A percentile compares a stretch with the other conserved stretches of the same genome.
Evolutionary conservation across 2,888 invertebrate genomes (phyloP).

Genomic region (Parasteatoda lunata): DNA sequence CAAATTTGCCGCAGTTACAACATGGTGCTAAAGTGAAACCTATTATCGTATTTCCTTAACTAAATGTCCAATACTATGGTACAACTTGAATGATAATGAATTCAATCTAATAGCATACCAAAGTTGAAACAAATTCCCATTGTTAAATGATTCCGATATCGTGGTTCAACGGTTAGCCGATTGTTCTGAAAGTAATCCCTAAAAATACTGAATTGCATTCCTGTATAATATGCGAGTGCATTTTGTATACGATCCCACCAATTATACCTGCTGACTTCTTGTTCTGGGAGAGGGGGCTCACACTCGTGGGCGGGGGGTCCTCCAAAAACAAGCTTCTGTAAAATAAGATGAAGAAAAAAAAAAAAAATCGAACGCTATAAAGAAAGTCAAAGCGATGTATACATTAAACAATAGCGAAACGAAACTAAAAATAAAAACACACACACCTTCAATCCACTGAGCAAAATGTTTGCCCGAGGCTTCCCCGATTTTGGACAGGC

Average conservation of each 20-base stretch:
- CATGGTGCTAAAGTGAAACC: too few species aligned
- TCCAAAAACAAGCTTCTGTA: slow-evolving; percentile 56
- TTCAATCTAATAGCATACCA: too few species aligned
- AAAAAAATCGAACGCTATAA: slow-evolving; percentile 3
- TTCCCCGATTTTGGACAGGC: slow-evolving; percentile 33
- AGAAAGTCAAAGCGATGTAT: slow-evolving; percentile 35
- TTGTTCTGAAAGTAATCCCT: too few species aligned
- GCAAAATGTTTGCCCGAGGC: slow-evolving; percentile 48
- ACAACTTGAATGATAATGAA: too few species aligned
- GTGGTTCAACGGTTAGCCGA: too few species aligned
- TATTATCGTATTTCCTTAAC: too few species aligned
- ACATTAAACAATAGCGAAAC: slow-evolving; percentile 55
- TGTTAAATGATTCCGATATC: too few species aligned
- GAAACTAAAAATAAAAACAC: slow-evolving; percentile 21
- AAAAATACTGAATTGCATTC: too few species aligned
- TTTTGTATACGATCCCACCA: slow-evolving; percentile 24
- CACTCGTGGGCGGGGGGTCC: slow-evolving; percentile 50
- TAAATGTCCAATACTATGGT: too few species aligned
- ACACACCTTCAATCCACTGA: slow-evolving; percentile 22
- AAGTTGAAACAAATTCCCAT: too few species aligned
- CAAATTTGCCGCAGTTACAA: too few species aligned
- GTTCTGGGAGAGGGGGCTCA: slow-evolving; percentile 27
- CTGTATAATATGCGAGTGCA: not conserved
- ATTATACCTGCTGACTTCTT: slow-evolving; percentile 41
- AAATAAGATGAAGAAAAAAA: slow-evolving; percentile 45